These are phyloP conservation scores for Megaustenia siamemsis DNA, from an alignment of 2,888 invertebrate genomes.

Conservation along the genomic window DNA sequence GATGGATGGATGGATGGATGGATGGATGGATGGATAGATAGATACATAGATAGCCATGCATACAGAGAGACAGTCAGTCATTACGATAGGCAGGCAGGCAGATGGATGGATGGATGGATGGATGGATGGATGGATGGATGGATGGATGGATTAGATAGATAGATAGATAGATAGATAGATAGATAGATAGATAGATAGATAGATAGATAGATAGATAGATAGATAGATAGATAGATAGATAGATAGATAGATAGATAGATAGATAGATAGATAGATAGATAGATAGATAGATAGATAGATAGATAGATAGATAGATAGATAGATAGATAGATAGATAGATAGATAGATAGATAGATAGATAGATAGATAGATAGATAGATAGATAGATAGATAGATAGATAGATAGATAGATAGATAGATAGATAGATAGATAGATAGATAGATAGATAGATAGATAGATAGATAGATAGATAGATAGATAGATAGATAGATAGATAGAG, in stretches of 20 bases:
- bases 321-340: conserved; percentile 17
- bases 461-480: too few relatives aligned
- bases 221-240: conserved; percentile 15
- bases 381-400: conserved; percentile 12
- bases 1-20: not conserved
- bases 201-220: conserved; percentile 15
- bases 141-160: conserved; percentile 15
- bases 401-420: conserved; percentile 15
- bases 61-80: too few relatives aligned
- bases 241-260: conserved; percentile 15
- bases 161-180: conserved; percentile 15
- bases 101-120: not conserved
- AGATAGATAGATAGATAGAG: too few relatives aligned
- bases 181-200: conserved; percentile 15
- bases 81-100: not conserved
- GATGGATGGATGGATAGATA: not conserved
- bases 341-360: conserved; percentile 22
- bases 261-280: conserved; percentile 13
- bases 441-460: not conserved
- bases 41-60: not conserved
- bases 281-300: conserved; percentile 11
- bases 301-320: conserved; percentile 1
- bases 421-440: conserved; percentile 15
- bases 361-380: conserved; percentile 16
- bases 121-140: conserved; percentile 15